phyloP scores from a whole-genome alignment of 2,888 invertebrate genomes.

The Luperina testacea region DNA sequence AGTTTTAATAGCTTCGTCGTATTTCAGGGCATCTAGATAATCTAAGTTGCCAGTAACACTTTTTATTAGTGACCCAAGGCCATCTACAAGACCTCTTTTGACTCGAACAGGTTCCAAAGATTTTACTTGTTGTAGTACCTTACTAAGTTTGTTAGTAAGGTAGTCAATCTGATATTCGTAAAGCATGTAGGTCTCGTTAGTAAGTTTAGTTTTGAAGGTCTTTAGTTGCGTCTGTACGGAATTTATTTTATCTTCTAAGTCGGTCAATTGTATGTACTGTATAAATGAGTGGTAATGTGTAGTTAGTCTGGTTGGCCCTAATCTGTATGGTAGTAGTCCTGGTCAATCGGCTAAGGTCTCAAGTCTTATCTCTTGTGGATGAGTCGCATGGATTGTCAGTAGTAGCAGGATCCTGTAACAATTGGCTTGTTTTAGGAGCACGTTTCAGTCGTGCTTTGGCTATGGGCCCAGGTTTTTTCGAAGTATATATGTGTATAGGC shows the following conservation, averaged over 20 bases:
- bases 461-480: background rate
- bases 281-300: slow-evolving; percentile 1
- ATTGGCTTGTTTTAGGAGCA: background rate
- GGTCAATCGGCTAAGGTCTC: background rate
- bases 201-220: background rate
- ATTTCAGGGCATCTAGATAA: background rate
- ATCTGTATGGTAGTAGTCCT: background rate
- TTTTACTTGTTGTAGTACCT: slow-evolving; percentile 1
- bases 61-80: background rate
- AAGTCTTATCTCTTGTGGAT: background rate
- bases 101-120: background rate
- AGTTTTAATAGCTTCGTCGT: background rate
- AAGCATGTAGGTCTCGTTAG: background rate
- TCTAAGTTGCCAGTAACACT: background rate
- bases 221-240: background rate
- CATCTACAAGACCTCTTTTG: background rate
- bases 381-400: background rate
- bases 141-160: background rate
- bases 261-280: background rate
- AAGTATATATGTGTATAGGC: slow-evolving; percentile 7
- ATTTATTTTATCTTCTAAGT: background rate
- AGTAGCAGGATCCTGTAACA: background rate
- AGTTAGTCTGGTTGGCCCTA: background rate
- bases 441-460: background rate
- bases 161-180: background rate